Evolutionary conservation across 2,797 vertebrate species (phyloP).

Genomic region (Takifugu ocellatus): DNA sequence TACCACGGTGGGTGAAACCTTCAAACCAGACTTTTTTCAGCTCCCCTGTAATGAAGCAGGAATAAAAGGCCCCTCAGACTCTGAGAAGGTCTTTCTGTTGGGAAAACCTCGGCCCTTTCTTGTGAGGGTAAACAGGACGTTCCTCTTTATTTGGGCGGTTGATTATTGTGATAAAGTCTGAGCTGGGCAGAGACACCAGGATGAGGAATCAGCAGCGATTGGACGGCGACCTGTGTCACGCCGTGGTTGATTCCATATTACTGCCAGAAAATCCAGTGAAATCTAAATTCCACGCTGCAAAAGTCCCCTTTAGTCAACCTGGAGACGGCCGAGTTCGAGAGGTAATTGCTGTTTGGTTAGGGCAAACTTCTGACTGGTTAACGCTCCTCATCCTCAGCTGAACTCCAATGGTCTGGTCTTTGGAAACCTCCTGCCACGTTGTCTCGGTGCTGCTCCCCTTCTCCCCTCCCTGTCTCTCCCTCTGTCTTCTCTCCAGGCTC

Average conservation of each 20-base stretch:
- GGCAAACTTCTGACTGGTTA: slow-evolving; percentile 24
- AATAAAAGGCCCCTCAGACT: too few relatives aligned
- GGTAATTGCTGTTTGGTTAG: slow-evolving; percentile 55
- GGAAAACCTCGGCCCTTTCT: slow-evolving; percentile 7
- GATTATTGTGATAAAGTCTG: slow-evolving; percentile 33
- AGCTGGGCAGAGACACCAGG: slow-evolving; percentile 11
- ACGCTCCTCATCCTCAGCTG: slow-evolving; percentile 63
- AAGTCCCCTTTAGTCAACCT: slow-evolving; percentile 1
- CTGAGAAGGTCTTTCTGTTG: too few relatives aligned
- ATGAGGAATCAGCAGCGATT: background rate
- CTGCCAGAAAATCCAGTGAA: slow-evolving; percentile 29
- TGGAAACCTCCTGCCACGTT: slow-evolving; percentile 76
- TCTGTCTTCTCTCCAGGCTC: slow-evolving; percentile 28
- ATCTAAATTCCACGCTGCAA: slow-evolving; percentile 24
- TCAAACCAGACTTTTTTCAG: background rate
- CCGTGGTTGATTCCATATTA: slow-evolving; percentile 2
- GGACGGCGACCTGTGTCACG: background rate
- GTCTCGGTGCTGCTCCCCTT: slow-evolving; percentile 52
- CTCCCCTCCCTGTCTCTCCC: slow-evolving; percentile 42
- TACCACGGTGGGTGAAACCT: slow-evolving; percentile 1
- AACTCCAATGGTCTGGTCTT: slow-evolving; percentile 59
- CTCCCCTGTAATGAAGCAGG: background rate
- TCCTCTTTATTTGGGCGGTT: slow-evolving; percentile 13
- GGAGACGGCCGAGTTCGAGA: slow-evolving; percentile 45
- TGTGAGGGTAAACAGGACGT: slow-evolving; percentile 40